Evolutionary conservation across 2,888 invertebrate species (phyloP).

Genomic region (Noctua janthe): DNA sequence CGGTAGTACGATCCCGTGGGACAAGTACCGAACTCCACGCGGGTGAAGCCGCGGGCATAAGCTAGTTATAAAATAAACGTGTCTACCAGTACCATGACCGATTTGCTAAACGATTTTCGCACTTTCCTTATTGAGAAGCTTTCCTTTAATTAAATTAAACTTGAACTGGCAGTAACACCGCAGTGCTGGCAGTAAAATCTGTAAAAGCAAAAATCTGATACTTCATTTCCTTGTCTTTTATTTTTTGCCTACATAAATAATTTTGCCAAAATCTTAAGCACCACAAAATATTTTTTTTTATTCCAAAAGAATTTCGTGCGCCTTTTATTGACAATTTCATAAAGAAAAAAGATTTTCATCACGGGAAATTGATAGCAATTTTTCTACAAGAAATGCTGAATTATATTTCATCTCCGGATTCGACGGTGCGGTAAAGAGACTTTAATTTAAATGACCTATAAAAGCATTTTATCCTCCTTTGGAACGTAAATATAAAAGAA

Average conservation of each 20-base stretch:
- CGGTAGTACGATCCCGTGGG: too few species aligned
- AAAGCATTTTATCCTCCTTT: conserved; percentile 59
- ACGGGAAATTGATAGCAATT: conserved; percentile 82
- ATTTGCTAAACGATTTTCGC: neutral
- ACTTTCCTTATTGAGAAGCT: neutral
- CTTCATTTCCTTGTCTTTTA: conserved; percentile 31
- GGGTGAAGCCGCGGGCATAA: too few species aligned
- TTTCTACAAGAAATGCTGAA: conserved; percentile 79
- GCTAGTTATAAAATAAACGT: neutral
- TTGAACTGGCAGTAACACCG: neutral
- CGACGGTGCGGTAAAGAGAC: conserved; percentile 68
- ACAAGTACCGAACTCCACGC: too few species aligned
- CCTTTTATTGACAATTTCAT: conserved; percentile 83
- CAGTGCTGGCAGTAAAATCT: neutral
- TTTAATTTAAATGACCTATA: conserved; percentile 72
- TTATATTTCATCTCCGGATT: conserved; percentile 81
- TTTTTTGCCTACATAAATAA: conserved; percentile 50
- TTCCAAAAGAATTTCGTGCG: conserved; percentile 75
- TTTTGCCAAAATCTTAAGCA: conserved; percentile 70
- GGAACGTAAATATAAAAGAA: conserved; percentile 48
- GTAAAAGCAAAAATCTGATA: conserved; percentile 18
- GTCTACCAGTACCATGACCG: neutral
- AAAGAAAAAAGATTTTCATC: conserved; percentile 81
- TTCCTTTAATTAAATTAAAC: conserved; percentile 18
- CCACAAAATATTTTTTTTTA: conserved; percentile 74